Evolutionary conservation across 2,797 vertebrate genomes (phyloP).

Genomic region (Malurus leucopterus): DNA sequence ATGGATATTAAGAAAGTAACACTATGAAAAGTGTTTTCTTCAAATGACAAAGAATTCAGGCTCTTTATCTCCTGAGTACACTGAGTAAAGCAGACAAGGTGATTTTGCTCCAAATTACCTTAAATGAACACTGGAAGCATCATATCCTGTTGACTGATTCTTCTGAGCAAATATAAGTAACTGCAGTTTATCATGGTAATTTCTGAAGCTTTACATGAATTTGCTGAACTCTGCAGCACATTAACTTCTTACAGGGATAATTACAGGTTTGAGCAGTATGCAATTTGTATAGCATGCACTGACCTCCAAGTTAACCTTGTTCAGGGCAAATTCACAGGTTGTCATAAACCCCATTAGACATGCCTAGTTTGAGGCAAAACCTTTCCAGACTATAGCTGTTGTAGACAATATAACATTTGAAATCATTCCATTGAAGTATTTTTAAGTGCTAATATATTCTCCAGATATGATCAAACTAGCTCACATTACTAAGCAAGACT

Average conservation of each 20-base stretch:
- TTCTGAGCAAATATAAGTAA: constrained; percentile 9
- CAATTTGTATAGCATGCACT: constrained; percentile 70
- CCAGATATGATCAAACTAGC: neutral
- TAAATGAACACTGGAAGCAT: neutral
- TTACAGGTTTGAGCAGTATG: constrained; percentile 66
- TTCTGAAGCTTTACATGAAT: constrained; percentile 55
- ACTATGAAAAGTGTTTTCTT: neutral
- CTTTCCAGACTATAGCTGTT: constrained; percentile 60
- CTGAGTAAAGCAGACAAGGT: neutral
- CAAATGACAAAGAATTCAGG: neutral
- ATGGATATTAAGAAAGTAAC: neutral
- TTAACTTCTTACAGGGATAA: constrained; percentile 69
- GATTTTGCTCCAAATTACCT: neutral
- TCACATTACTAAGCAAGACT: neutral
- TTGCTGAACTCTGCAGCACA: constrained; percentile 62
- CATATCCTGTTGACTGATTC: neutral
- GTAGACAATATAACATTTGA: constrained; percentile 30
- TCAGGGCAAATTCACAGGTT: constrained; percentile 71
- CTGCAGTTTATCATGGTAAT: constrained; percentile 33
- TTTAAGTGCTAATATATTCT: neutral
- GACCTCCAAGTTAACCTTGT: constrained; percentile 70
- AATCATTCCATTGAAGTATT: neutral
- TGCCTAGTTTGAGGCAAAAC: constrained; percentile 71
- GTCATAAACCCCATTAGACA: constrained; percentile 72
- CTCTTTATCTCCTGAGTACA: neutral